phyloP scores from a whole-genome alignment of 2,797 vertebrate genomes.

The Enteromius afrohamiltoni region DNA sequence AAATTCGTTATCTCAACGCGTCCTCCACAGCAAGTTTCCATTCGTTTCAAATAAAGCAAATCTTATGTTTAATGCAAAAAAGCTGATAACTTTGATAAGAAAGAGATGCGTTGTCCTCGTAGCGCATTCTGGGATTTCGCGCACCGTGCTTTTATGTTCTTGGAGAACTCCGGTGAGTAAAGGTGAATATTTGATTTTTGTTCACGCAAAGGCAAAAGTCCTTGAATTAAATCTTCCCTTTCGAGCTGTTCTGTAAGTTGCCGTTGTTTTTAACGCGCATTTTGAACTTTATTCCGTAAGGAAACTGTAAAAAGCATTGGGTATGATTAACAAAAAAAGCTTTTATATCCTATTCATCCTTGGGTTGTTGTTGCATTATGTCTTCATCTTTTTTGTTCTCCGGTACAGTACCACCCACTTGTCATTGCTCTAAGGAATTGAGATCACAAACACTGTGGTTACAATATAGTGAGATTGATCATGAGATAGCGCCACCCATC shows the following conservation, averaged over 20 bases:
- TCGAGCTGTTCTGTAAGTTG: neutral
- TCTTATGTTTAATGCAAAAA: neutral
- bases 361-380: conserved; percentile 45
- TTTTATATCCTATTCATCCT: conserved; percentile 14
- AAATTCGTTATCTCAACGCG: neutral
- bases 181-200: neutral
- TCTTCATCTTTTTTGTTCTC: conserved; percentile 53
- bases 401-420: conserved; percentile 57
- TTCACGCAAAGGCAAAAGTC: neutral
- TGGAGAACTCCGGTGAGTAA: conserved; percentile 11
- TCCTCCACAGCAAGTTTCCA: neutral
- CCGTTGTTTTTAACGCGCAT: conserved; percentile 2
- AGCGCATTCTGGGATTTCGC: neutral
- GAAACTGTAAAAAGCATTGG: neutral
- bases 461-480: conserved; percentile 42
- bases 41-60: neutral
- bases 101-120: neutral
- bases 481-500: conserved; percentile 50
- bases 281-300: conserved; percentile 11
- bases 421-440: conserved; percentile 55
- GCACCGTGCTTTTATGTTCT: neutral
- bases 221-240: neutral
- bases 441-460: conserved; percentile 55
- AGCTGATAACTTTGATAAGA: neutral
- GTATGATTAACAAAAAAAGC: neutral